Evolutionary conservation across 2,797 vertebrate species (phyloP), one percentile per base, ranked within the genome.

Genomic region (Mergus octosetaceus): DNA sequence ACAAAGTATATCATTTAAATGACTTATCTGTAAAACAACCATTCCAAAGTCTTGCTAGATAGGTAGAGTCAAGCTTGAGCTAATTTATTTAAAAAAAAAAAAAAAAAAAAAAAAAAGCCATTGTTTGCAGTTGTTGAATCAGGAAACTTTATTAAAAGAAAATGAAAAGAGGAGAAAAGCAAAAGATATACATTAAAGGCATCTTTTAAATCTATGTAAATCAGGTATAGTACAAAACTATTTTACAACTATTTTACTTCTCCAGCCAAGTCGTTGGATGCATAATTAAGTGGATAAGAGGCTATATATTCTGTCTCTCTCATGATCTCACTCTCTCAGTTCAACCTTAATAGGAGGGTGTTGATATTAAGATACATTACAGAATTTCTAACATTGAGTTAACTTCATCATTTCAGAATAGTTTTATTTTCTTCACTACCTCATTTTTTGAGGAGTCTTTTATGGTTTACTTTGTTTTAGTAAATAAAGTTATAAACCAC

Each of bases 111-210:
- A 62, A 39, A 78, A 75, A 39, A 76, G 14, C 4, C 71, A 85
- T 58, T 80, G 34, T 57, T 74, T 89, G 14, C 22, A 87, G 28
- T 10, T 82, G n/a, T 68, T 85, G 51, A 82, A 89, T 65, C 36
- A 77, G 24, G 13, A 85, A 92, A 89, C 10, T 20, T 76, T 92
- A 87, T 65, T 82, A 24, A 75, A 95, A 73, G 38, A 90, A 89
- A 34, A 76, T 30, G 43, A 34, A 36, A 49, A 74, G 25, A 51
- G 34, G 34, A 61, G 17, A 30, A 61, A 60, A 58, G 28, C 21
- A 61, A 20, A 74, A 54, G n/a, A 82, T 39, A 85, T 87, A 16
- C 14, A 82, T 25, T 79, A 66, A 87, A 82, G 79, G 28, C 32
- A 73, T 36, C 72, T 83, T 68, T 74, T 32, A 83, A 61, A 71